phyloP scores from a whole-genome alignment of 2,797 vertebrate species.

The Phataginus tetradactyla region DNA sequence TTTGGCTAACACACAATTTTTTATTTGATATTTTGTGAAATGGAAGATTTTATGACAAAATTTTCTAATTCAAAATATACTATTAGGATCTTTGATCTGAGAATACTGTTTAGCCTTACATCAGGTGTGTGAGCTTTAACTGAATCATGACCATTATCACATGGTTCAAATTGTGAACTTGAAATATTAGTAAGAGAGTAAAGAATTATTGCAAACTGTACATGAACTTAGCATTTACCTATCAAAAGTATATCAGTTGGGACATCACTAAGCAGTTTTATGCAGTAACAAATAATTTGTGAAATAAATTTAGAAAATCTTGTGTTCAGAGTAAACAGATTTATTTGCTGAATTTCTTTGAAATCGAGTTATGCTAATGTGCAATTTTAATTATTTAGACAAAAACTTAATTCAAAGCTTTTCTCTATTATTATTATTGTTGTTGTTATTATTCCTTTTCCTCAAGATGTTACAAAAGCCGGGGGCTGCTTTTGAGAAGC shows the following conservation, averaged over 20 bases:
- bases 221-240: neutral
- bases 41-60: neutral
- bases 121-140: neutral
- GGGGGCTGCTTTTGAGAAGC: neutral
- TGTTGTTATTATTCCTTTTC: neutral
- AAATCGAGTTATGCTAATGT: neutral
- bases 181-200: neutral
- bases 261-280: neutral
- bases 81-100: neutral
- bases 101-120: neutral
- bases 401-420: neutral
- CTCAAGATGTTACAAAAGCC: neutral
- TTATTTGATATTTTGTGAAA: neutral
- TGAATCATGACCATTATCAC: neutral
- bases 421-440: neutral
- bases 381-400: neutral
- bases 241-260: neutral
- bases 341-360: neutral
- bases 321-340: neutral
- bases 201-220: neutral
- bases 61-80: neutral
- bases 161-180: neutral
- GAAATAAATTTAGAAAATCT: neutral
- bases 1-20: neutral
- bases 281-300: neutral